Conservation (phyloP, 2,888 invertebrate species). For the Sesia apiformis region DNA sequence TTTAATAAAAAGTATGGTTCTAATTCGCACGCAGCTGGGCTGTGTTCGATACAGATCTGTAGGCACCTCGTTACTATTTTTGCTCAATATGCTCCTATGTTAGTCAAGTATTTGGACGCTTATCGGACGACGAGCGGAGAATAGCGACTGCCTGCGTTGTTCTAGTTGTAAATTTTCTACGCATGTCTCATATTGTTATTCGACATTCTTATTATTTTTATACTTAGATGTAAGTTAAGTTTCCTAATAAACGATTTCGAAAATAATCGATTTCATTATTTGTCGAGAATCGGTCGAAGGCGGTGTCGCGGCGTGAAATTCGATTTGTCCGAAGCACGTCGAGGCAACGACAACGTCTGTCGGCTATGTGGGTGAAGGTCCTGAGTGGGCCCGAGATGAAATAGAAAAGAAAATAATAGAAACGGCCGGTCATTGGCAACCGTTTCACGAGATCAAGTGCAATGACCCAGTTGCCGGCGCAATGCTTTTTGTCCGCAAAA, state of each 20-base stretch:
- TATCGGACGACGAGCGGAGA: slow-evolving; percentile 3
- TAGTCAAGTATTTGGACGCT: too few relatives aligned
- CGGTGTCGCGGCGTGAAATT: slow-evolving; percentile 45
- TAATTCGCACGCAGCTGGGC: not conserved
- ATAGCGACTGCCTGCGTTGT: slow-evolving; percentile 31
- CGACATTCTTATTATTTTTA: slow-evolving; percentile 49
- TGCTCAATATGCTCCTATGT: not conserved
- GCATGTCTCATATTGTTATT: slow-evolving; percentile 11
- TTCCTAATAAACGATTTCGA: slow-evolving; percentile 68
- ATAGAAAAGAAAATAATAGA: slow-evolving; percentile 30
- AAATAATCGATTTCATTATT: slow-evolving; percentile 55
- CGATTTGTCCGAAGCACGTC: slow-evolving; percentile 21
- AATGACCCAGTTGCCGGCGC: slow-evolving; percentile 31
- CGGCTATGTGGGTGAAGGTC: slow-evolving; percentile 58
- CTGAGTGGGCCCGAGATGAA: slow-evolving; percentile 17
- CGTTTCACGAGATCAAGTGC: slow-evolving; percentile 26
- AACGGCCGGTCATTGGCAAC: slow-evolving; percentile 4
- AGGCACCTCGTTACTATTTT: not conserved
- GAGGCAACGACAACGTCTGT: slow-evolving; percentile 34
- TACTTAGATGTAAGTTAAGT: slow-evolving; percentile 57
- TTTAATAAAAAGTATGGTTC: slow-evolving; percentile 20
- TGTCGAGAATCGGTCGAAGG: slow-evolving; percentile 24
- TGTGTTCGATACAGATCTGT: not conserved
- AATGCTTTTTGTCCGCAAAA: not conserved
- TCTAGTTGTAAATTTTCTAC: slow-evolving; percentile 31